A percentile compares a stretch with the other conserved stretches of the same genome.
phyloP scores from a whole-genome alignment of 1,140 invertebrate genomes.

The Papilio glaucus region DNA sequence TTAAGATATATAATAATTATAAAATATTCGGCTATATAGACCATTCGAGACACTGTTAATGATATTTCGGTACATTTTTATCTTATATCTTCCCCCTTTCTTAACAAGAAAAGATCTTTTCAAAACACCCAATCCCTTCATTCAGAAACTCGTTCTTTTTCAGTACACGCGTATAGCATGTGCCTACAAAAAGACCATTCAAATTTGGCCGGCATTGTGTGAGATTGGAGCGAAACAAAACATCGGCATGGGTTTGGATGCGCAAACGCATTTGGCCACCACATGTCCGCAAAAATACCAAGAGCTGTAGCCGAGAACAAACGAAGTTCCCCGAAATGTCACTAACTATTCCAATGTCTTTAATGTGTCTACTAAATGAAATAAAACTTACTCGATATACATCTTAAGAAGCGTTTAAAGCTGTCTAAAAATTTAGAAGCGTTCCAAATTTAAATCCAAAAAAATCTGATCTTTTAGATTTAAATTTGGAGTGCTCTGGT shows the following conservation, averaged over 20 bases:
- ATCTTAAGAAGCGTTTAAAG: too few species aligned
- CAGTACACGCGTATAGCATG: constrained; percentile 53
- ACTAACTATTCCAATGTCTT: constrained; percentile 26
- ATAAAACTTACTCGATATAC: too few species aligned
- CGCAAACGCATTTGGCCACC: constrained; percentile 70
- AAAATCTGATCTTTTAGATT: too few species aligned
- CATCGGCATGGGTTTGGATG: constrained; percentile 54
- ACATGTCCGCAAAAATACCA: constrained; percentile 69
- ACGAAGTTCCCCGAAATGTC: constrained; percentile 57
- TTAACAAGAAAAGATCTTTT: constrained; percentile 46
- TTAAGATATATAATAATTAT: too few species aligned
- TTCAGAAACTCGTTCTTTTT: constrained; percentile 53
- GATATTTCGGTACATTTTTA: not conserved
- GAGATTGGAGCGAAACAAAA: constrained; percentile 64
- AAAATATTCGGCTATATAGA: too few species aligned
- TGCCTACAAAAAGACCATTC: constrained; percentile 58
- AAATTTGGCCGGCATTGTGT: constrained; percentile 56
- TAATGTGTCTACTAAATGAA: not conserved
- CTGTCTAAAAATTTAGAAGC: too few species aligned
- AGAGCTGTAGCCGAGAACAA: constrained; percentile 49
- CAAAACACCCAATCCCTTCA: constrained; percentile 51
- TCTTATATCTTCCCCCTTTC: constrained; percentile 8
- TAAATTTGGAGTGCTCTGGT: too few species aligned
- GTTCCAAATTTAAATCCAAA: too few species aligned
- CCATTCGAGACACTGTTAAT: not conserved